Conservation (phyloP, 1,140 invertebrate species). For the Hylaeus anthracinus region DNA sequence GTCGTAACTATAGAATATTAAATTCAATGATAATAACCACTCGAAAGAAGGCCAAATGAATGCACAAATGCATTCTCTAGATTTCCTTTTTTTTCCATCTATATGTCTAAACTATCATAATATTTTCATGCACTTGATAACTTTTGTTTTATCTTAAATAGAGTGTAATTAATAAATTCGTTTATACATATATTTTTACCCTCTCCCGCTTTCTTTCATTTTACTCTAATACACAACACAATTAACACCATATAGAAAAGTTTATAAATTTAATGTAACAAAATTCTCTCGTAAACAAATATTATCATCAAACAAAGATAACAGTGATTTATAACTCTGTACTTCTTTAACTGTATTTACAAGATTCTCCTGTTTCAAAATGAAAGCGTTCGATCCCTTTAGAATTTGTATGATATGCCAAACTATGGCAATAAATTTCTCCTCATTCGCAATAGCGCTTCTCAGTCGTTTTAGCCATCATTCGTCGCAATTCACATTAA, state of each 20-base stretch:
- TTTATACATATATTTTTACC: conserved; percentile 29
- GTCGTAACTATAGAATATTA: neutral
- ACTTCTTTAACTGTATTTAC: neutral
- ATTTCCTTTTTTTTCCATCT: conserved; percentile 12
- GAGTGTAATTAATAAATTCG: conserved; percentile 46
- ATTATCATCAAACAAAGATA: conserved; percentile 35
- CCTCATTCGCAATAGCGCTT: neutral
- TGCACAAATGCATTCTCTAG: conserved; percentile 27
- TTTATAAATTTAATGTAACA: conserved; percentile 17
- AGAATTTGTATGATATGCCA: conserved; percentile 9
- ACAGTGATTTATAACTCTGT: conserved; percentile 5
- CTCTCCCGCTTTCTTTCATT: conserved; percentile 25
- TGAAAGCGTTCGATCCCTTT: conserved; percentile 11
- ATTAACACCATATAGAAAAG: conserved; percentile 1
- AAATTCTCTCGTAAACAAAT: conserved; percentile 21
- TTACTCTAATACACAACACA: conserved; percentile 13
- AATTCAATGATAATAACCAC: conserved; percentile 15
- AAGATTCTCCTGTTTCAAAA: neutral
- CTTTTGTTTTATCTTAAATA: conserved; percentile 23
- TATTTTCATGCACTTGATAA: conserved; percentile 28
- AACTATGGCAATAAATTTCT: conserved; percentile 2
- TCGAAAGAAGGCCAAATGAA: conserved; percentile 28
- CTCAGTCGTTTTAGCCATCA: conserved; percentile 2
- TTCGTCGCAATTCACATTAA: conserved; percentile 15
- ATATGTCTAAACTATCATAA: conserved; percentile 32